Evolutionary conservation across 2,797 vertebrate genomes (phyloP), one percentile per base, ranked within the genome.

Genomic region (Lindbergichthys nudifrons): DNA sequence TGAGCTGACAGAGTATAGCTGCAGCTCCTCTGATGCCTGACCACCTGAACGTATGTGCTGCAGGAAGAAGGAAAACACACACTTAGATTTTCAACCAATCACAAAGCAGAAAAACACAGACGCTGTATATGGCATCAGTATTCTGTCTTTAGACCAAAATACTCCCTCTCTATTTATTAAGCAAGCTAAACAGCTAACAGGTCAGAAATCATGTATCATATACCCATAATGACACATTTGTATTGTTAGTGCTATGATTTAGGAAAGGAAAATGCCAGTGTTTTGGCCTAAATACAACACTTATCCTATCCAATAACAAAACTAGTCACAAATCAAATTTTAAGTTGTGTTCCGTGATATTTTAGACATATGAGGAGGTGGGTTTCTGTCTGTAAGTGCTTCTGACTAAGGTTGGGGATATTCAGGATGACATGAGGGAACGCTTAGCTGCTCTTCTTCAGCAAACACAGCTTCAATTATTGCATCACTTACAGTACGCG

Each of bases 221-320:
- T 43, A 42, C 10, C 1, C 41, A 5, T 16, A 36, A n/a, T 54
- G 42, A 42, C 19, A 2, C 14, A 2, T 18, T 45, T n/a, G 21
- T 63, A 9, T 15, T 73, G 11, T 19, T 32, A 41, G 18, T 39
- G 67, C 16, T 41, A 3, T 70, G n/a, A 6, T 30, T n/a, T 45
- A 10, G 13, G n/a, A 26, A 23, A 45, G 15, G 13, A 12, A 6
- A 30, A 43, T 19, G 45, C 16, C 21, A 13, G 36, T 18, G 36
- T 48, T 39, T 48, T 56, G n/a, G 66, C 92, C 32, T 9, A 36
- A 36, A 36, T 36, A 36, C 32, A 36, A 1, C 6, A 36, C 32
- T 36, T 26, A 26, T 9, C 32, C 32, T 36, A 9, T 36, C 32
- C 32, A 93, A 93, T 94, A 90, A 89, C 72, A 30, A 58, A 85